Evolutionary conservation across 2,113 vertebrate genomes (phyloP).

Genomic region (Hydrolagus affinis): DNA sequence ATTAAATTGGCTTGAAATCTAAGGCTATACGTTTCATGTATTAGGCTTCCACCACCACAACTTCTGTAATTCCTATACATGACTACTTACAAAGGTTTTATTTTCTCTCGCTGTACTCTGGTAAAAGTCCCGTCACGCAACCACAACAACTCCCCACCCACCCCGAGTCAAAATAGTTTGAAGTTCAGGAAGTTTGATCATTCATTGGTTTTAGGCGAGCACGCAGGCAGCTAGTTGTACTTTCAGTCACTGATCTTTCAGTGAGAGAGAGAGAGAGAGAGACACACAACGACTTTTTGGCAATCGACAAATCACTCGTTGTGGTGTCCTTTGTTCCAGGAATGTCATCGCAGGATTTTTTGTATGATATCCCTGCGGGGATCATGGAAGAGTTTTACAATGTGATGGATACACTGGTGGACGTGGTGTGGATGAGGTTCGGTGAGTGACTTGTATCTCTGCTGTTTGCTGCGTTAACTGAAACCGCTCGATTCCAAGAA

Average conservation of each 20-base stretch:
- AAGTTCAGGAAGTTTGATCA: neutral
- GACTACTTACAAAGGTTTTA: neutral
- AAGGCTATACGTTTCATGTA: too few relatives aligned
- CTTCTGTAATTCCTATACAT: neutral
- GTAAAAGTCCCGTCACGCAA: neutral
- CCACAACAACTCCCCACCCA: too few relatives aligned
- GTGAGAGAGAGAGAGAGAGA: neutral
- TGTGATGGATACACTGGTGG: neutral
- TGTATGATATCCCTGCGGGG: neutral
- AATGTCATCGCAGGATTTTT: neutral
- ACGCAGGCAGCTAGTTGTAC: too few relatives aligned
- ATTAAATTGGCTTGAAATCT: too few relatives aligned
- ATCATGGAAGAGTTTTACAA: slow-evolving; percentile 17
- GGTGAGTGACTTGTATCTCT: neutral
- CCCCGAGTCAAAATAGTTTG: neutral
- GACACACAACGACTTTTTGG: neutral
- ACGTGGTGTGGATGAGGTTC: neutral
- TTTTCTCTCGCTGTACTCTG: too few relatives aligned
- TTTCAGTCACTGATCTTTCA: neutral
- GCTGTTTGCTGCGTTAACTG: too few relatives aligned
- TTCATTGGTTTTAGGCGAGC: neutral
- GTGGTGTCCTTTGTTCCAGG: neutral
- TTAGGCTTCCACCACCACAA: neutral
- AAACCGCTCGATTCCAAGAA: too few relatives aligned
- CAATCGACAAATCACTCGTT: too few relatives aligned